Percentiles rank a stretch among this genome's conserved stretches.
Evolutionary conservation across 2,113 vertebrate genomes (phyloP).

Genomic region (Onychostruthus taczanowskii): DNA sequence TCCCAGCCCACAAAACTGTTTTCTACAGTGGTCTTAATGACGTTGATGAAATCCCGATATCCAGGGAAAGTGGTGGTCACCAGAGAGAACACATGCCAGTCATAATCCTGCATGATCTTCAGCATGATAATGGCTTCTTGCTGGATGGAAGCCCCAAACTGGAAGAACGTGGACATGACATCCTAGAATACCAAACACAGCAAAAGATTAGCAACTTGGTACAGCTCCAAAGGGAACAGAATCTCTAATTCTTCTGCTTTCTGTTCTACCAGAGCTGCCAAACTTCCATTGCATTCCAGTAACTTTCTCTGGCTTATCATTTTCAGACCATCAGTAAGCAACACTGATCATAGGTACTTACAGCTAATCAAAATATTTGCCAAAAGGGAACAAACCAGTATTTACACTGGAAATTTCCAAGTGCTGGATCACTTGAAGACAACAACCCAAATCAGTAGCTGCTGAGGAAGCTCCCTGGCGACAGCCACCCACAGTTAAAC

Average conservation of each 20-base stretch:
- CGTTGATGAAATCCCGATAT: constrained; percentile 94
- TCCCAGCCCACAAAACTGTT: constrained; percentile 99
- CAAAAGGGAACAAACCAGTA: neutral
- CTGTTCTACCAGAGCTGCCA: neutral
- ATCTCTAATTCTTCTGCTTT: neutral
- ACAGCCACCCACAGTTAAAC: neutral
- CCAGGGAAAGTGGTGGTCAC: constrained; percentile 97
- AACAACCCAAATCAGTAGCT: neutral
- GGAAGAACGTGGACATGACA: constrained; percentile 94
- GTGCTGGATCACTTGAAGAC: neutral
- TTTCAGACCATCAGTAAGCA: neutral
- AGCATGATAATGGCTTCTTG: constrained; percentile 96
- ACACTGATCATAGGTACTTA: neutral
- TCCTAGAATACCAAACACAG: constrained; percentile 78
- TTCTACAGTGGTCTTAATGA: constrained; percentile 94
- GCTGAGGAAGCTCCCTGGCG: neutral
- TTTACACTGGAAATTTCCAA: neutral
- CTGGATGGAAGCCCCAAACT: constrained; percentile 97
- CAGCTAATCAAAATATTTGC: neutral
- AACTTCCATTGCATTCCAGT: neutral
- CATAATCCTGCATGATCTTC: constrained; percentile 99
- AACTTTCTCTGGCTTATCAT: neutral
- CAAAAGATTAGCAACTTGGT: neutral
- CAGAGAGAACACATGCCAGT: constrained; percentile 97
- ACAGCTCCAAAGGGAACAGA: neutral